Evolutionary conservation across 2,797 vertebrate genomes (phyloP).

Genomic region (Hapalemur alaotrensis): DNA sequence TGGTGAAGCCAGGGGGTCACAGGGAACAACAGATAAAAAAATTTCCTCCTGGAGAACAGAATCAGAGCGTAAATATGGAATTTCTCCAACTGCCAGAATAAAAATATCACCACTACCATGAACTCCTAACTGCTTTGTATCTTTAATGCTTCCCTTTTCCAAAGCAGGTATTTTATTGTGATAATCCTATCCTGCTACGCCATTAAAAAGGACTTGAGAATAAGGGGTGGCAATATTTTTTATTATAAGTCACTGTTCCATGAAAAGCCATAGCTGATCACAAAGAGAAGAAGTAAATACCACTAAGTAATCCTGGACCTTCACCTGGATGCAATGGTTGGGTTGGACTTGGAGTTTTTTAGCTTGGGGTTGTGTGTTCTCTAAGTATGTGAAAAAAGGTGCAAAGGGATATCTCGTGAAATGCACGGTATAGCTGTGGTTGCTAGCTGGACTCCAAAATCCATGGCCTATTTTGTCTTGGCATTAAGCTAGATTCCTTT

Average conservation of each 20-base stretch:
- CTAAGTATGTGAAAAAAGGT: neutral
- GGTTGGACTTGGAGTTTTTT: neutral
- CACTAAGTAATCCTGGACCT: neutral
- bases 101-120: neutral
- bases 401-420: neutral
- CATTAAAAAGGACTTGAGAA: neutral
- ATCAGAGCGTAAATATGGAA: neutral
- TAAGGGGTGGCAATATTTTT: neutral
- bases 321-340: neutral
- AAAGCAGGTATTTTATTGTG: neutral
- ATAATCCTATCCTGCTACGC: neutral
- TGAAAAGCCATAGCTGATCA: neutral
- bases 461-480: neutral
- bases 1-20: neutral
- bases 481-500: neutral
- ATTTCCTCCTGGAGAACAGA: neutral
- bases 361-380: neutral
- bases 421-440: rapidly evolving
- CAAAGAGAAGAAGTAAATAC: neutral
- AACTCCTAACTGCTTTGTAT: neutral
- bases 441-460: neutral
- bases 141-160: neutral
- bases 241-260: neutral
- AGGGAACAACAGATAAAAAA: neutral
- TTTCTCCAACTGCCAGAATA: neutral